Conservation (phyloP, 2,113 vertebrate genomes). For the Fulmarus glacialis region DNA sequence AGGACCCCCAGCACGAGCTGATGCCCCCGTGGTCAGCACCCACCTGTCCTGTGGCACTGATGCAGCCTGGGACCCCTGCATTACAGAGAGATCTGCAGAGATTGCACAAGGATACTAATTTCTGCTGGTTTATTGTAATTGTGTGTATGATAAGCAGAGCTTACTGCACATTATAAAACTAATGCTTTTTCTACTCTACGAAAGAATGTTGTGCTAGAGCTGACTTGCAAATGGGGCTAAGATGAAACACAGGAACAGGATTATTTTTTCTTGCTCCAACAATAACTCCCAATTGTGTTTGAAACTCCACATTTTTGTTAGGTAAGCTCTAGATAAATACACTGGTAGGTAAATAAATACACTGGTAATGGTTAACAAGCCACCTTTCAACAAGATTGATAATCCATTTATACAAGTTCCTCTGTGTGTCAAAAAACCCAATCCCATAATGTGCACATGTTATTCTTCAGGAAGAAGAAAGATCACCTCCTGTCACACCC, state of each 20-base stretch:
- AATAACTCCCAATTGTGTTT: not conserved
- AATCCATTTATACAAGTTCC: not conserved
- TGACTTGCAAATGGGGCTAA: not conserved
- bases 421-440: not conserved
- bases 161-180: not conserved
- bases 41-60: not conserved
- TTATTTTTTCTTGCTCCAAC: not conserved
- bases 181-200: not conserved
- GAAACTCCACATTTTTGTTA: not conserved
- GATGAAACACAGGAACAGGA: not conserved
- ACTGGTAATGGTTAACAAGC: not conserved
- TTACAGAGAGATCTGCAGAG: not conserved
- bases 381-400: not conserved
- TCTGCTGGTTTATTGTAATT: not conserved
- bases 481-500: not conserved
- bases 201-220: not conserved
- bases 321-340: not conserved
- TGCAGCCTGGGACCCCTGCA: not conserved
- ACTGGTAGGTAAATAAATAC: not conserved
- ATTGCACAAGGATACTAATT: not conserved
- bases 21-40: not conserved
- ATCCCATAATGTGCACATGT: accelerated
- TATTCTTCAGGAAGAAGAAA: not conserved
- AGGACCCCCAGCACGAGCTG: not conserved
- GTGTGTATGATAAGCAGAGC: not conserved